Conservation (phyloP, 2,797 vertebrate species). For the Labroides dimidiatus region DNA sequence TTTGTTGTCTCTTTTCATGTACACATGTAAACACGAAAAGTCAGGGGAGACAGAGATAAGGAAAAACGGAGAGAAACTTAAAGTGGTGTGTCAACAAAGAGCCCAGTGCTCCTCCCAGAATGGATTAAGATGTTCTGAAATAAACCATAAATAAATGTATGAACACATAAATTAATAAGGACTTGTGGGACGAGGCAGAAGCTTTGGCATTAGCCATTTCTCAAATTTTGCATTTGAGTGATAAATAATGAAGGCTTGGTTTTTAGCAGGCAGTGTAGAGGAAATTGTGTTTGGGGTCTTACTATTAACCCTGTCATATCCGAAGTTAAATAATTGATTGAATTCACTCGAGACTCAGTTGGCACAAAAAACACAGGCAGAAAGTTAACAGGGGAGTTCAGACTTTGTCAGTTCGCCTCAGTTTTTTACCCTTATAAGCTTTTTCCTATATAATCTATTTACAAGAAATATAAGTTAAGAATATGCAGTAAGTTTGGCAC, state of each 20-base stretch:
- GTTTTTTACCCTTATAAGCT: conserved; percentile 24
- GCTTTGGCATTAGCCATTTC: conserved; percentile 69
- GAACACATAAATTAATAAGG: conserved; percentile 66
- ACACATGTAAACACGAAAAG: conserved; percentile 13
- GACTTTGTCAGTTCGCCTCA: conserved; percentile 23
- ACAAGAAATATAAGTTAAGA: conserved; percentile 5
- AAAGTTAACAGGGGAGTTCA: conserved; percentile 53
- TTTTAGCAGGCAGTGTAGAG: conserved; percentile 54
- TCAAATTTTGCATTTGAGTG: conserved; percentile 65
- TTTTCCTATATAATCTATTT: conserved; percentile 14
- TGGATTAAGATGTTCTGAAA: conserved; percentile 48
- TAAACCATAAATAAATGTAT: conserved; percentile 68
- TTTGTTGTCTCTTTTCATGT: conserved; percentile 28
- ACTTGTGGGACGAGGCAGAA: conserved; percentile 30
- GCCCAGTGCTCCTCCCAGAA: conserved; percentile 40
- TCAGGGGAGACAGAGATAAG: not conserved
- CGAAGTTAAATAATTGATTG: conserved; percentile 44
- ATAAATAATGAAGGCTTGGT: conserved; percentile 72
- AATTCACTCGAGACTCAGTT: conserved; percentile 68
- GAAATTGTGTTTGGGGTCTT: conserved; percentile 71
- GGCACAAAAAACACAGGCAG: conserved; percentile 28
- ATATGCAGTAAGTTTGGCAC: not conserved
- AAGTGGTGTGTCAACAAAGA: conserved; percentile 19
- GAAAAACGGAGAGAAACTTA: not conserved
- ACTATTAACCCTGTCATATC: conserved; percentile 65